Evolutionary conservation across 2,113 vertebrate species (phyloP).

Genomic region (Callocephalon fimbriatum): DNA sequence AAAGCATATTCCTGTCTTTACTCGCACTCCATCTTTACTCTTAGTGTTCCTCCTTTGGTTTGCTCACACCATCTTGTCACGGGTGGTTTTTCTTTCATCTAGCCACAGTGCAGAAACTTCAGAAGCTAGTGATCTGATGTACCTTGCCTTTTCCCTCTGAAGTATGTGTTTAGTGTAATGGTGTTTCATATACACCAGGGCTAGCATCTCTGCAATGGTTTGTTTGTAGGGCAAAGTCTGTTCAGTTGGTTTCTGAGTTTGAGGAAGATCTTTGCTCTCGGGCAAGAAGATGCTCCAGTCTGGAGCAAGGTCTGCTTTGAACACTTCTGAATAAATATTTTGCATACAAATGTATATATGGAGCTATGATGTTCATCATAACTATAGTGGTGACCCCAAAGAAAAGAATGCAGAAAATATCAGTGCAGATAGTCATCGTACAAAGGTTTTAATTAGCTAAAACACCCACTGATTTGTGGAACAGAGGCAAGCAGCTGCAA

Average conservation of each 20-base stretch:
- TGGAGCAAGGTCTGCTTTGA: not conserved
- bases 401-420: not conserved
- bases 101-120: not conserved
- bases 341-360: not conserved
- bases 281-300: not conserved
- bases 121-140: not conserved
- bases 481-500: not conserved
- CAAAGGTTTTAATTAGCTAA: not conserved
- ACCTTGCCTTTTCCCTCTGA: slow-evolving; percentile 31
- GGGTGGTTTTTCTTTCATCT: slow-evolving; percentile 28
- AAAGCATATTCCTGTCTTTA: not conserved
- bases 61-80: not conserved
- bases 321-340: not conserved
- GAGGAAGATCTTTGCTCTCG: not conserved
- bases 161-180: not conserved
- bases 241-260: not conserved
- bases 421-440: not conserved
- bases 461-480: not conserved
- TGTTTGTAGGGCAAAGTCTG: not conserved
- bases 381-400: not conserved
- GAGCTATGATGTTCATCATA: not conserved
- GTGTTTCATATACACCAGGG: not conserved
- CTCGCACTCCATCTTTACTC: not conserved
- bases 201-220: not conserved
- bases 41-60: not conserved